Conservation (phyloP, 2,888 invertebrate genomes). For the Latheticus oryzae region DNA sequence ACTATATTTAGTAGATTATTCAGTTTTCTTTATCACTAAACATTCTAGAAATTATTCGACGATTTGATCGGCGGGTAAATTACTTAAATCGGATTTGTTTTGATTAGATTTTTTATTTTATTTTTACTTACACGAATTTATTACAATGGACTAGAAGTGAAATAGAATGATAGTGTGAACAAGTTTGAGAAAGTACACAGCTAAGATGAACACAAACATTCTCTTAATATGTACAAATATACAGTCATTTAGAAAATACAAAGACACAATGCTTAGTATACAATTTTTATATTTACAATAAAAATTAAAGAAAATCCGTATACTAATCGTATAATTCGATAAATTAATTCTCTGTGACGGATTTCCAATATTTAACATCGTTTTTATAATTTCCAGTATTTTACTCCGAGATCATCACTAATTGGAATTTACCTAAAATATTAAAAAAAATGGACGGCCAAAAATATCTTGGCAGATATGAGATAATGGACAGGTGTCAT, state of each 20-base stretch:
- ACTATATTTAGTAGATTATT: constrained; percentile 64
- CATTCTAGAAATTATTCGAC: constrained; percentile 44
- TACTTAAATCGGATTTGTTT: too few species aligned
- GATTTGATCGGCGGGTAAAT: constrained; percentile 7
- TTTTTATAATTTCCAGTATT: not conserved
- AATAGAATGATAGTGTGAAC: constrained; percentile 40
- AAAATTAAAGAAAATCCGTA: constrained; percentile 49
- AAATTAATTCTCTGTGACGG: constrained; percentile 49
- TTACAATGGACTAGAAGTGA: constrained; percentile 55
- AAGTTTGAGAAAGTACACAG: constrained; percentile 40
- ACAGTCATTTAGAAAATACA: constrained; percentile 45
- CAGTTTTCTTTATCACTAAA: constrained; percentile 52
- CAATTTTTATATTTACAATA: constrained; percentile 39
- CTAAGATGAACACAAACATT: constrained; percentile 43
- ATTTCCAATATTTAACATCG: constrained; percentile 41
- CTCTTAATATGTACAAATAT: constrained; percentile 48
- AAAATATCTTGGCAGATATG: constrained; percentile 12
- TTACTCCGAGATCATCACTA: constrained; percentile 2
- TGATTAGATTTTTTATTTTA: too few species aligned
- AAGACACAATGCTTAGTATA: constrained; percentile 46
- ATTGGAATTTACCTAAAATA: not conserved
- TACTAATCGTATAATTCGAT: constrained; percentile 55
- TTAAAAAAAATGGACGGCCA: constrained; percentile 26
- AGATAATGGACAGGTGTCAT: too few species aligned
- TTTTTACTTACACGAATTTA: constrained; percentile 53